Percentiles rank a stretch among this genome's conserved stretches.
These are phyloP conservation scores for Erebia aethiops DNA, from an alignment of 2,888 invertebrate species.

Conservation along the genomic window DNA sequence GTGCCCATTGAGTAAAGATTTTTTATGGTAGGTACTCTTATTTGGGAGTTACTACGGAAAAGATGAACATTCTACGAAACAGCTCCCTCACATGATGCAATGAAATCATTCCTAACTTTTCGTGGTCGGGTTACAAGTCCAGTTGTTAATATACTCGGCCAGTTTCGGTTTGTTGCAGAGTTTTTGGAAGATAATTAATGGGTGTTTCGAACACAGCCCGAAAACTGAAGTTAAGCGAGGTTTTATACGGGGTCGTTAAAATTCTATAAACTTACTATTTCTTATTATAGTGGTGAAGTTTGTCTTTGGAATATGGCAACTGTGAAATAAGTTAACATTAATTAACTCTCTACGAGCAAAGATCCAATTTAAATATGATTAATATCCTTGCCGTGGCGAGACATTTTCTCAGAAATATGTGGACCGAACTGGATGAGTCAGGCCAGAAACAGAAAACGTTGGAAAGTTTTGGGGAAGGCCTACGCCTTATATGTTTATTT, in stretches of 20 bases:
- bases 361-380: too few species aligned
- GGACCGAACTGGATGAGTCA: too few species aligned
- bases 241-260: constrained; percentile 59
- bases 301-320: too few species aligned
- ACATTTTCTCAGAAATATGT: too few species aligned
- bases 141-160: constrained; percentile 59
- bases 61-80: too few species aligned
- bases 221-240: constrained; percentile 48
- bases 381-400: too few species aligned
- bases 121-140: constrained; percentile 39
- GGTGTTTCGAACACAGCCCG: constrained; percentile 51
- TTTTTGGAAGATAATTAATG: constrained; percentile 57
- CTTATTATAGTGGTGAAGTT: constrained; percentile 47
- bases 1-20: too few species aligned
- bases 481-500: too few species aligned
- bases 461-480: too few species aligned
- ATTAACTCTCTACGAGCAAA: constrained; percentile 18
- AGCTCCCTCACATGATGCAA: not conserved
- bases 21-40: too few species aligned
- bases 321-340: constrained; percentile 24
- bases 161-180: constrained; percentile 37
- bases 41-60: too few species aligned
- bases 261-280: constrained; percentile 55
- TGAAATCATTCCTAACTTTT: not conserved
- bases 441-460: too few species aligned